Evolutionary conservation across 2,113 vertebrate genomes (phyloP), one percentile per base, ranked within the genome.

Genomic region (Neolamprologus hecqui): DNA sequence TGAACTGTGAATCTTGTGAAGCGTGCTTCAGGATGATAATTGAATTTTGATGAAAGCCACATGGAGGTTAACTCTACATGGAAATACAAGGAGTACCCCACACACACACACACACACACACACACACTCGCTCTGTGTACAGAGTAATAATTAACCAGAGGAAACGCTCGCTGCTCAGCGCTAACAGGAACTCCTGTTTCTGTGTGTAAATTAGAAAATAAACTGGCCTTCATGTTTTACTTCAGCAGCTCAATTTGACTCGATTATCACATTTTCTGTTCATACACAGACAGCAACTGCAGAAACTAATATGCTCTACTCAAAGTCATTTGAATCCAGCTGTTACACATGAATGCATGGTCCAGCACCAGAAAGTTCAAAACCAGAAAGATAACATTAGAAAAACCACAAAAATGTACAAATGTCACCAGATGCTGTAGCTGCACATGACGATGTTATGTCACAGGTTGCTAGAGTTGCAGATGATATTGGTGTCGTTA

Each of bases 21-120:
- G 87, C 82, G 9, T 89, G 84, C 40, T 86, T 47, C 88, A 80
- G 79, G 84, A 81, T 63, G 77, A 88, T 92, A 90, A 92, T 92
- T 87, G 85, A 87, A 88, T 88, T 92, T 85, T 86, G 88, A 89
- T 92, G 88, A 90, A 88, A 90, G 55, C 81, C 90, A 90, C 88
- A 92, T 77, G 81, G 68, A 86, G 83, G 83, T 57, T 65, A 85
- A 80, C 51, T 81, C 23, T 2, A 75, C 35, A 57, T 40, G 33
- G 53, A 87, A 57, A 82, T 3, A 82, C 53, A 77, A 73, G 13
- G 21, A 45, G 68, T 45, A 5, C 10, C 1, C 35, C 2, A 4
- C 6, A 2, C 42, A 6, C n/a, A 12, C 23, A 75, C 77, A 3
- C 63, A 26, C 21, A 3, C 68, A 10, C 35, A 42, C 37, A 1